Evolutionary conservation across 1,140 invertebrate species (phyloP).

Genomic region (Drosophila pseudoananassae): DNA sequence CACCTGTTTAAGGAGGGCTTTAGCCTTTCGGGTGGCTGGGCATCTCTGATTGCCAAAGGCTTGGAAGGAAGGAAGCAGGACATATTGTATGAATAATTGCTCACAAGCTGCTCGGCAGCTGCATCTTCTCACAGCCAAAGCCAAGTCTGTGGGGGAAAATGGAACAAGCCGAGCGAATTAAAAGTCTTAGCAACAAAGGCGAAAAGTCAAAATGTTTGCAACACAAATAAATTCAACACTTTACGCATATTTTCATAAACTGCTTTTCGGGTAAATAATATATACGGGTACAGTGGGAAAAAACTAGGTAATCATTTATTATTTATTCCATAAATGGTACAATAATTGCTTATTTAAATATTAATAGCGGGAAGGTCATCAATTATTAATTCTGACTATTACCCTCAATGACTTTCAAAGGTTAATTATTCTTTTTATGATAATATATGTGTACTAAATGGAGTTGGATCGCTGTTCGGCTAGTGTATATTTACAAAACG

Average conservation of each 20-base stretch:
- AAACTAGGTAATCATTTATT: background rate
- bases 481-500: background rate
- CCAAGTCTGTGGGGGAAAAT: conserved; percentile 2
- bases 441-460: too few relatives aligned
- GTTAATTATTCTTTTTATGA: too few relatives aligned
- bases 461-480: background rate
- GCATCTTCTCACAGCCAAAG: conserved; percentile 17
- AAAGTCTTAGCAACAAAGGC: conserved; percentile 47
- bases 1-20: conserved; percentile 22
- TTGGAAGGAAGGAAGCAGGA: conserved; percentile 27
- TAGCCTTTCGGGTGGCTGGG: background rate
- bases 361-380: background rate
- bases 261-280: conserved; percentile 6
- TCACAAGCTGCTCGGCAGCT: conserved; percentile 36
- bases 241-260: conserved; percentile 55
- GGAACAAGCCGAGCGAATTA: conserved; percentile 41
- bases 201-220: conserved; percentile 47
- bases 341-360: too few relatives aligned
- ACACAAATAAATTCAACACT: conserved; percentile 58
- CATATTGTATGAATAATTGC: conserved; percentile 56
- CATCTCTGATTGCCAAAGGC: background rate
- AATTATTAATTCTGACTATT: too few relatives aligned
- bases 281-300: conserved; percentile 8
- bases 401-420: too few relatives aligned
- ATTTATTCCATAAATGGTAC: too few relatives aligned